These are phyloP conservation scores for Hyles lineata DNA, from an alignment of 2,888 invertebrate species.

Conservation along the genomic window DNA sequence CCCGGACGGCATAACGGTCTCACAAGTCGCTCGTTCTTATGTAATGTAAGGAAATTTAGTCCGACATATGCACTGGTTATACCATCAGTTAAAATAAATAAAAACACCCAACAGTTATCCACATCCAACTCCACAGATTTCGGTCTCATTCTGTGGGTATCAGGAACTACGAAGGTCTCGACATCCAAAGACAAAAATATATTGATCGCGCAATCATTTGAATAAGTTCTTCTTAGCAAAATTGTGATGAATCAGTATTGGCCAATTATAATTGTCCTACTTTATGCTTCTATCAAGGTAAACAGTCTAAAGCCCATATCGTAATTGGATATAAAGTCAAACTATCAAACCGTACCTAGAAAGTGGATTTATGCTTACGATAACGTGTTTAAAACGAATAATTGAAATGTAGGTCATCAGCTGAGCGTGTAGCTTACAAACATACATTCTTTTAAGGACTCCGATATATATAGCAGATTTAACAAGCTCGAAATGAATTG, in stretches of 20 bases:
- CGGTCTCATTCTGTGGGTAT: no score
- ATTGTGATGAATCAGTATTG: no score
- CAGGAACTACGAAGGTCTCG: no score
- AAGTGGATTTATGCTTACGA: constrained; percentile 36
- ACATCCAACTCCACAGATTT: no score
- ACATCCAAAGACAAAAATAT: no score
- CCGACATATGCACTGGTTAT: not conserved
- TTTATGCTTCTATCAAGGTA: not conserved
- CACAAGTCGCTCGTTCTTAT: constrained; percentile 55
- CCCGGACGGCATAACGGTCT: constrained; percentile 56
- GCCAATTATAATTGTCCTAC: no score
- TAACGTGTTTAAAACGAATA: constrained; percentile 33
- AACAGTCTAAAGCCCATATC: constrained; percentile 6
- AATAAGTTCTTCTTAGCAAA: no score
- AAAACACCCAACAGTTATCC: no score
- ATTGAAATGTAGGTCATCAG: constrained; percentile 32
- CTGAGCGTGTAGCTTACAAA: constrained; percentile 15
- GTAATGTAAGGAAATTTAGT: constrained; percentile 57
- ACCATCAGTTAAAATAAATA: not conserved
- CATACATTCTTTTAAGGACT: constrained; percentile 17
- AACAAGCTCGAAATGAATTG: not conserved
- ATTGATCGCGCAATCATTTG: no score
- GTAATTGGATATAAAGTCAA: constrained; percentile 18
- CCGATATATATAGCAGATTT: not conserved
- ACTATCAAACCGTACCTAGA: constrained; percentile 21